Evolutionary conservation across 1,140 invertebrate genomes (phyloP).

Genomic region (Philotrypesis tridentata): DNA sequence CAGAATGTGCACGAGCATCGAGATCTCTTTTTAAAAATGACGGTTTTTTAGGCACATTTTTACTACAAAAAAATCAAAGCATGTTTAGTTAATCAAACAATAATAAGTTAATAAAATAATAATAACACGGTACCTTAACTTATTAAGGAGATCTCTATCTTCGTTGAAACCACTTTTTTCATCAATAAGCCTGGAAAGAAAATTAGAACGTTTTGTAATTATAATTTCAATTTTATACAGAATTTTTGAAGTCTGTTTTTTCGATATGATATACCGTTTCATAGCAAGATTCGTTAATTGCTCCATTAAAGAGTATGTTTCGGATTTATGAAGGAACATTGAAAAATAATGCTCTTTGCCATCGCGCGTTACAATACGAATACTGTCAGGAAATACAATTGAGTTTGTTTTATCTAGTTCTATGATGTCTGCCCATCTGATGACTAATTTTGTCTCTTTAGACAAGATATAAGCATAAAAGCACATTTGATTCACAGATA

Average conservation of each 20-base stretch:
- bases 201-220: conserved; percentile 47
- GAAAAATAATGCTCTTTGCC: conserved; percentile 89
- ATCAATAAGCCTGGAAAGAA: conserved; percentile 82
- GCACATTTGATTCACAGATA: conserved; percentile 95
- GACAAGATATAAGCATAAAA: conserved; percentile 97
- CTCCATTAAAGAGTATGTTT: conserved; percentile 94
- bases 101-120: conserved; percentile 13
- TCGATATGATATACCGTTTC: conserved; percentile 82
- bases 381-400: conserved; percentile 89
- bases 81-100: background rate
- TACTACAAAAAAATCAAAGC: conserved; percentile 74
- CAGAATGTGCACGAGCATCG: conserved; percentile 94
- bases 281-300: conserved; percentile 98
- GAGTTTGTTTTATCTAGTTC: conserved; percentile 85
- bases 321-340: conserved; percentile 90
- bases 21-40: conserved; percentile 95
- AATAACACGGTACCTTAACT: conserved; percentile 78
- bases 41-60: conserved; percentile 89
- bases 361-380: conserved; percentile 88
- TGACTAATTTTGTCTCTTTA: conserved; percentile 89
- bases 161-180: conserved; percentile 89
- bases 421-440: conserved; percentile 88
- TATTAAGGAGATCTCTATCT: conserved; percentile 87
- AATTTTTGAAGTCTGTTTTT: conserved; percentile 41
- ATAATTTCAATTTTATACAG: conserved; percentile 59